A percentile compares a stretch with the other conserved stretches of the same genome.
Conservation (phyloP, 2,797 vertebrate species). For the Malacoraja senta region DNA sequence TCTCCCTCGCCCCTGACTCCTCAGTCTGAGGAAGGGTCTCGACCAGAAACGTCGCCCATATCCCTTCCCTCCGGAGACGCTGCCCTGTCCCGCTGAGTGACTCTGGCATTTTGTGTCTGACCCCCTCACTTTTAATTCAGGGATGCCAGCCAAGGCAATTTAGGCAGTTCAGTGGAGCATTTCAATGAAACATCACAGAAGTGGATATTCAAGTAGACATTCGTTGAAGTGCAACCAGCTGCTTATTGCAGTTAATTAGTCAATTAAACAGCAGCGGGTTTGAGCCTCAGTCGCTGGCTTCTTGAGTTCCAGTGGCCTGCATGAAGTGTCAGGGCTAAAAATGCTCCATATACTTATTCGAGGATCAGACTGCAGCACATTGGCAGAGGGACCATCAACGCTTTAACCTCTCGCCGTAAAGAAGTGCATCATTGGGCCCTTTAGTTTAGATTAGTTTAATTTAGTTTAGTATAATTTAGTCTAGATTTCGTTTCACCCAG, state of each 20-base stretch:
- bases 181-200: not conserved
- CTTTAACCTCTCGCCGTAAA: not conserved
- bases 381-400: not conserved
- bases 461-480: too few relatives aligned
- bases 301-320: not conserved
- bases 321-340: not conserved
- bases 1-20: too few relatives aligned
- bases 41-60: too few relatives aligned
- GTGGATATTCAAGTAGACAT: not conserved
- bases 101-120: too few relatives aligned
- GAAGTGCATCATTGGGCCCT: not conserved
- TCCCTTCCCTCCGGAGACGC: too few relatives aligned
- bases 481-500: too few relatives aligned
- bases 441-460: too few relatives aligned
- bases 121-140: not conserved
- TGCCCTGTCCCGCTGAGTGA: too few relatives aligned
- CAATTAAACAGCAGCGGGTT: conserved; percentile 7
- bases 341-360: not conserved
- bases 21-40: too few relatives aligned
- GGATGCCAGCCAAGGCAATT: not conserved
- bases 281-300: not conserved
- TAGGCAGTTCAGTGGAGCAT: conserved; percentile 2
- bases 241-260: conserved; percentile 14
- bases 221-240: not conserved
- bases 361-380: not conserved